Conservation (phyloP, 1,140 invertebrate species). For the Caenorhabditis brenneri region DNA sequence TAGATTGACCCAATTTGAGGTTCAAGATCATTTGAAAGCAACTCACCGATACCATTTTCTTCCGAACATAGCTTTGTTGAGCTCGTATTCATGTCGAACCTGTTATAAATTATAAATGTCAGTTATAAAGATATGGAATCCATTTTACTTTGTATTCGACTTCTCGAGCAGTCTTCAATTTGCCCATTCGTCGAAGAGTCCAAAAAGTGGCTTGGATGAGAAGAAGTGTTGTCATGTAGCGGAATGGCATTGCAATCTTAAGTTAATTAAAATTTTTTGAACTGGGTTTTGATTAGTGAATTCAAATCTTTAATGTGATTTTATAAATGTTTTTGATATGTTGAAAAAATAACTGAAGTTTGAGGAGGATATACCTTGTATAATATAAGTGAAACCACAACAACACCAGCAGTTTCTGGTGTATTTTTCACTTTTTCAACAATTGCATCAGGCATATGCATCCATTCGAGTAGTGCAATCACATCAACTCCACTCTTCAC, state of each 20-base stretch:
- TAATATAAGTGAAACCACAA: slow-evolving; percentile 64
- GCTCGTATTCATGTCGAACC: slow-evolving; percentile 30
- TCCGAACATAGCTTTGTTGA: slow-evolving; percentile 35
- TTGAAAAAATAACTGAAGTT: neutral
- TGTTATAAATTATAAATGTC: neutral
- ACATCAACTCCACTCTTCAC: slow-evolving; percentile 66
- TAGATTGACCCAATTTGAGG: neutral
- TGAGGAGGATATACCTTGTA: slow-evolving; percentile 60
- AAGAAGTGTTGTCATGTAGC: slow-evolving; percentile 61
- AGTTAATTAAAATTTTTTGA: neutral
- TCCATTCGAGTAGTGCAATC: slow-evolving; percentile 57
- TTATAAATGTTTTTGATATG: too few relatives aligned
- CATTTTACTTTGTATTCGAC: slow-evolving; percentile 57
- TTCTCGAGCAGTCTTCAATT: slow-evolving; percentile 61
- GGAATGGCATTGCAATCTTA: slow-evolving; percentile 63
- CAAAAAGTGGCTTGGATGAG: slow-evolving; percentile 61
- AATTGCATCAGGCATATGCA: slow-evolving; percentile 62
- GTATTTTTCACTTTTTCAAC: slow-evolving; percentile 63
- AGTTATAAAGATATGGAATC: neutral
- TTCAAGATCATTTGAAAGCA: neutral
- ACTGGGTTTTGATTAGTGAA: neutral
- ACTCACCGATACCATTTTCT: slow-evolving; percentile 33
- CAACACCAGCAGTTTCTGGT: slow-evolving; percentile 59
- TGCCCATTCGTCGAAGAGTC: slow-evolving; percentile 60
- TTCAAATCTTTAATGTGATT: too few relatives aligned